Evolutionary conservation across 2,113 vertebrate species (phyloP).

Genomic region (Emydura subglobosa): DNA sequence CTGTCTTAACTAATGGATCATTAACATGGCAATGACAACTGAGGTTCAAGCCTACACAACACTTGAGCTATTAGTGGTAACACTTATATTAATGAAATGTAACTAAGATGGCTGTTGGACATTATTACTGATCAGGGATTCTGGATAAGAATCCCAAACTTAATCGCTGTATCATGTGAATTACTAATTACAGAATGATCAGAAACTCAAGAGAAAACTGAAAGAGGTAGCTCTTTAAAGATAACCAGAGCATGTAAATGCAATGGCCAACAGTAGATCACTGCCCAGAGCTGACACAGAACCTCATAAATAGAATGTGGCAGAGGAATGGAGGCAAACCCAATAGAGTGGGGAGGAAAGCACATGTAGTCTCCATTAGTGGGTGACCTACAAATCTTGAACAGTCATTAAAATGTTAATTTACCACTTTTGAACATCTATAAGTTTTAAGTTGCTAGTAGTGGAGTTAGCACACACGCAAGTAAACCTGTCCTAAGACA

Average conservation of each 20-base stretch:
- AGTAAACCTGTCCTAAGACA: not conserved
- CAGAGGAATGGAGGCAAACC: rapidly evolving
- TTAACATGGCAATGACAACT: not conserved
- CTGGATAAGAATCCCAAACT: not conserved
- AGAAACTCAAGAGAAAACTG: not conserved
- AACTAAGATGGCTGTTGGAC: not conserved
- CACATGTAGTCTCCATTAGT: not conserved
- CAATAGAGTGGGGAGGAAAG: not conserved
- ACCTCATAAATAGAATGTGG: not conserved
- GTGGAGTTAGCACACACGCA: not conserved
- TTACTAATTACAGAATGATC: not conserved
- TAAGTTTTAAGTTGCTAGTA: not conserved
- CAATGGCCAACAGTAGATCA: not conserved
- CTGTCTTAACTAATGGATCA: not conserved
- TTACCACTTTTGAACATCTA: not conserved
- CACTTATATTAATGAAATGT: not conserved
- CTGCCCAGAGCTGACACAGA: rapidly evolving
- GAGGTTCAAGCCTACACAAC: not conserved
- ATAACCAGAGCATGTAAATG: not conserved
- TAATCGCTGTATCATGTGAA: not conserved
- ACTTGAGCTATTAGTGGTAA: not conserved
- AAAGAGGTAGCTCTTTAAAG: not conserved
- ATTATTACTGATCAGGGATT: not conserved
- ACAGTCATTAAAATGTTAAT: not conserved
- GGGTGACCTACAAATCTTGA: not conserved